Conservation (phyloP, 2,797 vertebrate genomes). For the Hafferia zeledoni region DNA sequence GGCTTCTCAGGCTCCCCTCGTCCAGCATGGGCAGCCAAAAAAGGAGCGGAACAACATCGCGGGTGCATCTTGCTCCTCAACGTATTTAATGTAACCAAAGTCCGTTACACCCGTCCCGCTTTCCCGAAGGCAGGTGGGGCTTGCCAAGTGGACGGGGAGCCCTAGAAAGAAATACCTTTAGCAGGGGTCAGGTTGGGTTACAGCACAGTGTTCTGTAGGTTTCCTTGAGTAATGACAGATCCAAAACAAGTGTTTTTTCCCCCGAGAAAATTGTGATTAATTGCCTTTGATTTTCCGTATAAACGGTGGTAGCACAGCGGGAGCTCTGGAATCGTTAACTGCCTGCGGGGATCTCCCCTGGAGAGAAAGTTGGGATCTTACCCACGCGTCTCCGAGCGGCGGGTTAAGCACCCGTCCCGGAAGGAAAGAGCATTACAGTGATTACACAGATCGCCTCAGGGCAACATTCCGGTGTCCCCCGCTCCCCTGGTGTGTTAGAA, state of each 20-base stretch:
- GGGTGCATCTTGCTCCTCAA: neutral
- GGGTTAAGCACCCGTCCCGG: neutral
- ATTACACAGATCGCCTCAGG: neutral
- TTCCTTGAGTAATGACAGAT: neutral
- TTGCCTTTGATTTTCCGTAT: neutral
- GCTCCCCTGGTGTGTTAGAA: neutral
- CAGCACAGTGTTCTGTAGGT: neutral
- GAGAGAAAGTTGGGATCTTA: neutral
- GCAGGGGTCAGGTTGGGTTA: neutral
- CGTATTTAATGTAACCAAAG: fast-evolving
- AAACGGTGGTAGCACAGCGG: neutral
- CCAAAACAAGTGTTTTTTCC: neutral
- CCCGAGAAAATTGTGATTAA: neutral
- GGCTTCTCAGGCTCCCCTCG: neutral
- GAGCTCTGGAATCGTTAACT: neutral
- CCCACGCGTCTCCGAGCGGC: neutral
- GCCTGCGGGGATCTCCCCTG: neutral
- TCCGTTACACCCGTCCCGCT: neutral
- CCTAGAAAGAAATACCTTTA: neutral
- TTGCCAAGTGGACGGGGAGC: neutral
- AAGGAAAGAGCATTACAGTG: neutral
- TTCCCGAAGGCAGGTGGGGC: neutral
- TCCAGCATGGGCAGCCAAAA: neutral
- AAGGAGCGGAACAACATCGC: neutral
- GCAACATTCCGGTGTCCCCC: neutral